phyloP scores from a whole-genome alignment of 2,888 invertebrate genomes.

The Sarcophaga subvicina region DNA sequence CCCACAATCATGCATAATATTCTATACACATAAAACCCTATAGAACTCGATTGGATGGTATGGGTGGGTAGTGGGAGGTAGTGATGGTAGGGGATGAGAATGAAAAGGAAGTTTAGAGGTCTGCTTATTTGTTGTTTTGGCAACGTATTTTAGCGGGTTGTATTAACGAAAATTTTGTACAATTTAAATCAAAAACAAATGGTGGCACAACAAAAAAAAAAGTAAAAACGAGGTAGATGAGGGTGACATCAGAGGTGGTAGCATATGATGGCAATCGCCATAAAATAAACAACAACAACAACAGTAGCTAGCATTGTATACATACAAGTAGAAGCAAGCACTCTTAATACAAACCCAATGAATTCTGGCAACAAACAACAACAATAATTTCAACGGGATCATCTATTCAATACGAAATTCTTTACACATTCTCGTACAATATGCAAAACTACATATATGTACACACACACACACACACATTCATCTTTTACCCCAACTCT shows the following conservation, averaged over 20 bases:
- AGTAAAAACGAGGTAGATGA: not conserved
- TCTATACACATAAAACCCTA: no score
- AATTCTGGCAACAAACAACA: constrained; percentile 45
- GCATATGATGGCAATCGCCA: constrained; percentile 62
- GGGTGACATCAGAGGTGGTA: constrained; percentile 28
- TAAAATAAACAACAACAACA: constrained; percentile 38
- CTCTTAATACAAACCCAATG: constrained; percentile 56
- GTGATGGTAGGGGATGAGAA: constrained; percentile 1
- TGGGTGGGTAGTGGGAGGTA: not conserved
- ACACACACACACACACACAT: not conserved
- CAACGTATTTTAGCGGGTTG: constrained; percentile 60
- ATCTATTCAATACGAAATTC: constrained; percentile 65
- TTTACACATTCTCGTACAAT: constrained; percentile 54
- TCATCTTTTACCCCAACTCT: not conserved
- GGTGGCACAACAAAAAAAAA: no score
- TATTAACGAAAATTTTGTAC: constrained; percentile 62
- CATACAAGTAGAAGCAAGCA: not conserved
- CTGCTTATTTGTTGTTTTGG: constrained; percentile 24
- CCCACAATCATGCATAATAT: not conserved
- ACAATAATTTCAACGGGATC: constrained; percentile 52
- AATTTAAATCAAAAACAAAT: no score
- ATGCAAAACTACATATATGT: constrained; percentile 7
- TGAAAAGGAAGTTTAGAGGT: not conserved
- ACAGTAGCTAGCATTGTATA: constrained; percentile 17
- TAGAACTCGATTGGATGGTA: not conserved